A percentile compares a stretch with the other conserved stretches of the same genome.
Evolutionary conservation across 2,888 invertebrate genomes (phyloP).

Genomic region (Lucinisca nassula): DNA sequence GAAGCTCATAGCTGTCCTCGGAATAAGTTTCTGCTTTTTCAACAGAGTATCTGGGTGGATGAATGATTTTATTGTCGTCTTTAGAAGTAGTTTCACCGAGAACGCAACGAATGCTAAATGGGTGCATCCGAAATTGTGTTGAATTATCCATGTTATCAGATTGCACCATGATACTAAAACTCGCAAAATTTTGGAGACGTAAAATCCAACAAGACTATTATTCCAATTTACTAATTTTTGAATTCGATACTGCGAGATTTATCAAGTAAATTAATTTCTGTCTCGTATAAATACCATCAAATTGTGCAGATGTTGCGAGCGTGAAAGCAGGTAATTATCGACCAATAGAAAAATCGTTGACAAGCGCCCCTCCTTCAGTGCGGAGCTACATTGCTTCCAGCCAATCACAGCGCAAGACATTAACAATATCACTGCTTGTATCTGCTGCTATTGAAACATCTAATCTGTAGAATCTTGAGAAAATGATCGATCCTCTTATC

Average conservation of each 20-base stretch:
- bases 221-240: constrained; percentile 2
- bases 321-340: constrained; percentile 1
- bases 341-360: background rate
- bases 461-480: constrained; percentile 55
- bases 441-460: background rate
- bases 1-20: constrained; percentile 17
- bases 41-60: background rate
- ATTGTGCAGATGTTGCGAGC: background rate
- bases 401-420: constrained; percentile 9
- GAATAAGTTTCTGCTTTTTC: constrained; percentile 19
- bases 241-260: constrained; percentile 9
- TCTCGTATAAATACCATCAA: constrained; percentile 3
- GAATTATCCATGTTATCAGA: constrained; percentile 16
- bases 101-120: constrained; percentile 82
- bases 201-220: constrained; percentile 32
- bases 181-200: constrained; percentile 22
- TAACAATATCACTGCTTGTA: background rate
- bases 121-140: constrained; percentile 49
- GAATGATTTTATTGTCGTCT: constrained; percentile 32
- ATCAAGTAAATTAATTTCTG: constrained; percentile 9
- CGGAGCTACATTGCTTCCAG: constrained; percentile 15
- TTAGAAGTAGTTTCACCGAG: constrained; percentile 72
- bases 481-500: constrained; percentile 65
- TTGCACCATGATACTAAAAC: constrained; percentile 45
- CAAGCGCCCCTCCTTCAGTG: background rate